Evolutionary conservation across 2,113 vertebrate genomes (phyloP).

Genomic region (Saccopteryx leptura): DNA sequence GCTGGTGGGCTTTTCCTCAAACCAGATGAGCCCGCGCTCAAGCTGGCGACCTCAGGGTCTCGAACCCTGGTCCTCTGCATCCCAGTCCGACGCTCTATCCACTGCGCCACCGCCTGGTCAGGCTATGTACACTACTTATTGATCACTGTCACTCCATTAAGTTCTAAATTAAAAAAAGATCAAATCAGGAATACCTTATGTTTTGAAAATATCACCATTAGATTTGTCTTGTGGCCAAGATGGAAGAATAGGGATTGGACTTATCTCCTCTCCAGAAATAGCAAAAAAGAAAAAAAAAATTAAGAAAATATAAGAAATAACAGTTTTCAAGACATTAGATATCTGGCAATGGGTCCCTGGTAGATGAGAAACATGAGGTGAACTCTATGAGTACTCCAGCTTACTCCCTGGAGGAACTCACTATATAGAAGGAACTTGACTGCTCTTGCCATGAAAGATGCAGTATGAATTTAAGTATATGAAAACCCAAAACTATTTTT

Average conservation of each 20-base stretch:
- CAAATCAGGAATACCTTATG: not conserved
- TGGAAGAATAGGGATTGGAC: not conserved
- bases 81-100: too few species aligned
- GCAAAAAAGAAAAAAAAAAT: not conserved
- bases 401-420: not conserved
- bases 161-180: not conserved
- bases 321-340: not conserved
- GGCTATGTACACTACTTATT: too few species aligned
- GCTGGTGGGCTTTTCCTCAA: too few species aligned
- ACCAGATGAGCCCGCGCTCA: too few species aligned
- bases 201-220: not conserved
- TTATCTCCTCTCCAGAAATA: not conserved
- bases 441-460: not conserved
- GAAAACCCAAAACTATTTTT: not conserved
- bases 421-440: not conserved
- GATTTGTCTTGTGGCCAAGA: not conserved
- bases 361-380: not conserved
- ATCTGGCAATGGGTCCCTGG: not conserved
- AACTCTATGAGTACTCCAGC: not conserved
- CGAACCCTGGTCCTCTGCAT: too few species aligned
- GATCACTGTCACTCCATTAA: too few species aligned
- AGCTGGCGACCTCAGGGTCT: too few species aligned
- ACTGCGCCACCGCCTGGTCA: too few species aligned
- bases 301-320: not conserved
- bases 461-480: conserved; percentile 54